phyloP scores from a whole-genome alignment of 2,797 vertebrate genomes.

The Cetoscarus ocellatus region DNA sequence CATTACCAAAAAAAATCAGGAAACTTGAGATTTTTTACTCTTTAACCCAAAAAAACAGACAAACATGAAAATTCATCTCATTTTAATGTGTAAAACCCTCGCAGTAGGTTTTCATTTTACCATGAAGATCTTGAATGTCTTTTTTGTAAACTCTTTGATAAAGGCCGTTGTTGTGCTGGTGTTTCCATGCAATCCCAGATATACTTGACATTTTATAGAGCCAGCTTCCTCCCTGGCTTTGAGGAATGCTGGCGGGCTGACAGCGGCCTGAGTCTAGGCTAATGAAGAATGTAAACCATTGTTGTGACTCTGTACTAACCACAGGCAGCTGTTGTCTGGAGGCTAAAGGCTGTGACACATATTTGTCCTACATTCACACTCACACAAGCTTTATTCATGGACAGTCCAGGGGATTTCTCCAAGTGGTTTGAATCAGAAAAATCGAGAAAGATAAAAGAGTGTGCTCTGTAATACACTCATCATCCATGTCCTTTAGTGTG shows the following conservation, averaged over 20 bases:
- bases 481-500: neutral
- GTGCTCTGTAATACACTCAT: neutral
- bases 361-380: slow-evolving; percentile 43
- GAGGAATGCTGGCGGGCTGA: slow-evolving; percentile 71
- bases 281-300: slow-evolving; percentile 71
- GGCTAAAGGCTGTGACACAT: slow-evolving; percentile 52
- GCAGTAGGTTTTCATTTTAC: slow-evolving; percentile 1
- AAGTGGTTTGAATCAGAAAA: slow-evolving; percentile 19
- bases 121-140: slow-evolving; percentile 19
- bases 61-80: too few relatives aligned
- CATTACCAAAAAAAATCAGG: too few relatives aligned
- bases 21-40: too few relatives aligned
- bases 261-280: slow-evolving; percentile 53
- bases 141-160: slow-evolving; percentile 41
- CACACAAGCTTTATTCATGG: slow-evolving; percentile 55
- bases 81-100: neutral
- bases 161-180: slow-evolving; percentile 6
- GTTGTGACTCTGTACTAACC: slow-evolving; percentile 45
- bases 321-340: slow-evolving; percentile 72
- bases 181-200: slow-evolving; percentile 44
- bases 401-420: slow-evolving; percentile 8
- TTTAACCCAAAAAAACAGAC: too few relatives aligned
- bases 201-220: slow-evolving; percentile 70
- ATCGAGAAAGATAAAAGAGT: slow-evolving; percentile 18
- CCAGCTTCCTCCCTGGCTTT: slow-evolving; percentile 36